Evolutionary conservation across 1,140 invertebrate genomes (phyloP), one percentile per base, ranked within the genome.

Genomic region (Psilanteris sp.): DNA sequence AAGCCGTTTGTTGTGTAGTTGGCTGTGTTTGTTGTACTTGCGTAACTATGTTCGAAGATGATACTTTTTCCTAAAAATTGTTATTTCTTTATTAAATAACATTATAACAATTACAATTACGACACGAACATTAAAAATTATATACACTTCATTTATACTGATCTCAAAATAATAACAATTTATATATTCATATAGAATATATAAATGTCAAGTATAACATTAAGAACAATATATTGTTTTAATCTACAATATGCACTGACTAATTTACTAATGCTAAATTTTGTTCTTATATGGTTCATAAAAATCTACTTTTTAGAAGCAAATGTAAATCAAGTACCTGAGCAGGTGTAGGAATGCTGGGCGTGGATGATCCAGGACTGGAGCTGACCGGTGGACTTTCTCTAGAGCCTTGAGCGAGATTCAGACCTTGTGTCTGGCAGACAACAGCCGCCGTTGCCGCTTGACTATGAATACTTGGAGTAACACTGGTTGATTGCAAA

Each of bases 351-450:
- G 87, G 82, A 82, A 88, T 86, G 78, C 81, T 87, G 39, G 86
- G 77, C 20, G 81, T 83, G 7, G 85, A 75, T 50, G 82, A 81
- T 50, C 85, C 82, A 22, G 85, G 79, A 57, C 81, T 87, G 14
- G 84, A 83, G 52, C 77, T 87, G 9, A 71, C 78, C 5, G 87
- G 86, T 26, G 85, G 85, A 82, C 85, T 88, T 72, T 87, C 85
- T 71, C 84, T 84, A 24, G 84, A 87, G 43, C 80, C 67, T 52
- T 85, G 84, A 41, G 81, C 85, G 31, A 87, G 83, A 77, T 87
- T 89, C 22, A 87, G 54, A 27, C 86, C 84, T 74, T 89, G 87
- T 8, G 87, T 84, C 55, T 88, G 87, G 50, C 86, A 87, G 11
- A 88, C 87, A 16, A 88, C 84, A 9, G 84, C 84, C 14, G 86